phyloP scores from a whole-genome alignment of 1,140 invertebrate genomes.

The Adoxophyes honmai region DNA sequence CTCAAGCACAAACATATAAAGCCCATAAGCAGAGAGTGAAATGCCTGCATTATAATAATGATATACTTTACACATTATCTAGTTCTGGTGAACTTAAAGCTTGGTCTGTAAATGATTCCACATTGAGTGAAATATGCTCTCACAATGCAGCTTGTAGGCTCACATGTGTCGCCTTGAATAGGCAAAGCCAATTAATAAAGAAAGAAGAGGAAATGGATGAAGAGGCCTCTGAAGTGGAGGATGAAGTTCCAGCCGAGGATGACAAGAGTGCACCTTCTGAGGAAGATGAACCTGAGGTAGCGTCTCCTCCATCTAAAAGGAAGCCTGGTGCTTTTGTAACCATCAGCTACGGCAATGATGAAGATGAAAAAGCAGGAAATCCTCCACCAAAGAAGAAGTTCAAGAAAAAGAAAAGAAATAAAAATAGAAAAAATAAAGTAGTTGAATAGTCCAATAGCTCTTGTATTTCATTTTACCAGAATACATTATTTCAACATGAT shows the following conservation, averaged over 20 bases:
- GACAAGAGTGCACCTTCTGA: slow-evolving; percentile 39
- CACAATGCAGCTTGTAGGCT: slow-evolving; percentile 79
- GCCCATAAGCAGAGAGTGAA: slow-evolving; percentile 85
- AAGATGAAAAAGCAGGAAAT: slow-evolving; percentile 21
- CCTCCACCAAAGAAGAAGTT: slow-evolving; percentile 51
- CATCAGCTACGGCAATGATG: slow-evolving; percentile 54
- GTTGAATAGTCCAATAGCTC: slow-evolving; percentile 18
- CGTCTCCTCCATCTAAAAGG: slow-evolving; percentile 34
- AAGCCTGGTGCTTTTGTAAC: slow-evolving; percentile 62
- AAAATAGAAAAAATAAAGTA: slow-evolving; percentile 41
- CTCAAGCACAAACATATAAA: slow-evolving; percentile 69
- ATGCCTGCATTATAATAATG: slow-evolving; percentile 76
- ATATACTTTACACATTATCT: slow-evolving; percentile 80
- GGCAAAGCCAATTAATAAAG: slow-evolving; percentile 63
- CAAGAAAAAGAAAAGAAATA: slow-evolving; percentile 57
- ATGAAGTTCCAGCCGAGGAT: slow-evolving; percentile 25
- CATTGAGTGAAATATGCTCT: slow-evolving; percentile 73
- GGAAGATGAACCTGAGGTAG: slow-evolving; percentile 26
- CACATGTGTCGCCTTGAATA: slow-evolving; percentile 78
- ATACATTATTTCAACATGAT: neutral
- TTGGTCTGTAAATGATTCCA: slow-evolving; percentile 79
- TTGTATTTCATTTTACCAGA: neutral
- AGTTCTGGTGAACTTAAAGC: slow-evolving; percentile 89
- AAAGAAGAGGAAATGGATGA: slow-evolving; percentile 54
- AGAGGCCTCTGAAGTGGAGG: slow-evolving; percentile 28